Evolutionary conservation across 2,888 invertebrate genomes (phyloP).

Genomic region (Acrobasis consociella): DNA sequence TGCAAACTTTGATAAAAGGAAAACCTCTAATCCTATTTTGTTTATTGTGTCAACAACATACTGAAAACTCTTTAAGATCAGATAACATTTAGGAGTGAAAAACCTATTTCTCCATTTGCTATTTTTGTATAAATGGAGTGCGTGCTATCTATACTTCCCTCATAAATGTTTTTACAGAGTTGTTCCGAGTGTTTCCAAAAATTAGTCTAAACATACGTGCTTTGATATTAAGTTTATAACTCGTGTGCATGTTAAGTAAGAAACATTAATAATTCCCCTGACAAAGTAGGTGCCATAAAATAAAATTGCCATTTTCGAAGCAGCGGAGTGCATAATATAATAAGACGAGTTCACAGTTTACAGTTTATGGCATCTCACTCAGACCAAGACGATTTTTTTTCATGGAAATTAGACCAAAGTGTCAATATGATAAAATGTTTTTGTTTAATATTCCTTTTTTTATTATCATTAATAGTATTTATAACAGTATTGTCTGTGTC

Average conservation of each 20-base stretch:
- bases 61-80: too few species aligned
- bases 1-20: too few species aligned
- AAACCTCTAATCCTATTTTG: too few species aligned
- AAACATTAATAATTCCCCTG: not conserved
- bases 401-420: too few species aligned
- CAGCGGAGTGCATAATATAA: not conserved
- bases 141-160: too few species aligned
- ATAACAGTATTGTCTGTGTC: too few species aligned
- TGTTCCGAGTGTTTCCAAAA: not conserved
- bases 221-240: not conserved
- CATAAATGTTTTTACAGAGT: not conserved
- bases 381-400: not conserved
- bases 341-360: not conserved
- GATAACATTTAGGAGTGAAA: too few species aligned
- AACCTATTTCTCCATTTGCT: not conserved
- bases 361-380: not conserved
- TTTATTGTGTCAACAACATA: too few species aligned
- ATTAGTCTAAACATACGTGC: not conserved
- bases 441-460: too few species aligned
- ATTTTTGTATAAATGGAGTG: too few species aligned
- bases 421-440: too few species aligned
- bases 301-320: not conserved
- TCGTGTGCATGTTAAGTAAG: not conserved
- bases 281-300: conserved; percentile 8
- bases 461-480: too few species aligned